A percentile compares a stretch with the other conserved stretches of the same genome.
Conservation (phyloP, 2,113 vertebrate species). For the Macaca nemestrina region DNA sequence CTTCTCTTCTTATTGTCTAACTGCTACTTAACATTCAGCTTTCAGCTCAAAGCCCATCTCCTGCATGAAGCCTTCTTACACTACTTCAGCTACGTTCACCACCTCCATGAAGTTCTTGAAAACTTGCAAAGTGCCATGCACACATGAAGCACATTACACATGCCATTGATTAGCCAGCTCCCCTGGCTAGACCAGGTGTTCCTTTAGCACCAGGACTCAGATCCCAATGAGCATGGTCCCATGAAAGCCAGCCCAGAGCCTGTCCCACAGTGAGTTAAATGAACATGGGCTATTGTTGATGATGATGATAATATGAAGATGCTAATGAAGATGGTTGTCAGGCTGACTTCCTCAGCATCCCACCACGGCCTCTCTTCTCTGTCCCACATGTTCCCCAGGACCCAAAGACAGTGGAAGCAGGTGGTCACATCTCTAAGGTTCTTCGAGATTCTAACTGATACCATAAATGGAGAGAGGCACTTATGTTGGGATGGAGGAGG, state of each 20-base stretch:
- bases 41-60: background rate
- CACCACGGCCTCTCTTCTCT: background rate
- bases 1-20: background rate
- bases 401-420: background rate
- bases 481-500: background rate
- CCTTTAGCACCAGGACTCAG: background rate
- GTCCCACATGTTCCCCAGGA: too few species aligned
- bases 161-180: background rate
- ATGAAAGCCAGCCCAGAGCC: background rate
- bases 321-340: background rate
- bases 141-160: accelerated
- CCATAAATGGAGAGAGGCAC: background rate
- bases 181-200: background rate
- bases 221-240: background rate
- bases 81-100: background rate
- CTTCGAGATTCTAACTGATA: background rate
- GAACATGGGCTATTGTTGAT: background rate
- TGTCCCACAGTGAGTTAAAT: background rate
- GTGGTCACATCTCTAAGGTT: background rate
- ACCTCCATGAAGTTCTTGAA: background rate
- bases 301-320: background rate
- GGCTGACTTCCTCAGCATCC: background rate
- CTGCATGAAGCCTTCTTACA: background rate
- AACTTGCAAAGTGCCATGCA: background rate
- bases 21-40: background rate